Percentiles rank a stretch among this genome's conserved stretches.
Conservation (phyloP, 2,797 vertebrate species). For the Gadopsis bispinosus region DNA sequence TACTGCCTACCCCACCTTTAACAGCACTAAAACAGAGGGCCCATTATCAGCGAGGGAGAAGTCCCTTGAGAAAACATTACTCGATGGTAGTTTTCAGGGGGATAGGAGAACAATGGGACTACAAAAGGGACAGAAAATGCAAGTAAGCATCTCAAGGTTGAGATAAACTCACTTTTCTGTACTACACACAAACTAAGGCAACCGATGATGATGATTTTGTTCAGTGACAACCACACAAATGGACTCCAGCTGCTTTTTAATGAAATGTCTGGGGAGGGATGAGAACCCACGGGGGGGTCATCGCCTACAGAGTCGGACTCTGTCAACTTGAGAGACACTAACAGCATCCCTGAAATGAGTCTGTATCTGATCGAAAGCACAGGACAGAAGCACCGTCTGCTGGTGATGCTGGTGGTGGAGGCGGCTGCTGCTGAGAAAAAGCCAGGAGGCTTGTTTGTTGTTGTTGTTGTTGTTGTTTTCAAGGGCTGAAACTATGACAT, state of each 20-base stretch:
- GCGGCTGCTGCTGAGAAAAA: neutral
- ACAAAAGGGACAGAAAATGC: neutral
- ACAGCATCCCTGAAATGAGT: neutral
- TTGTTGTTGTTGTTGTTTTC: neutral
- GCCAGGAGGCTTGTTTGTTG: neutral
- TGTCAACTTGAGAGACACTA: neutral
- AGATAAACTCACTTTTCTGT: neutral
- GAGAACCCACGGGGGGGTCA: neutral
- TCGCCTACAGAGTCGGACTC: too few relatives aligned
- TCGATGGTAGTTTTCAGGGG: neutral
- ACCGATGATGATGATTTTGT: neutral
- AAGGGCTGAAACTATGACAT: neutral
- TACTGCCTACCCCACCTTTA: too few relatives aligned
- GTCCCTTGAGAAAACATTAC: neutral
- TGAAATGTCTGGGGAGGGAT: neutral
- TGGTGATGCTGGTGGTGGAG: neutral
- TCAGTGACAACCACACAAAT: neutral
- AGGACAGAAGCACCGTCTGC: too few relatives aligned
- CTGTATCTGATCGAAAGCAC: neutral
- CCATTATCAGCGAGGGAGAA: conserved; percentile 53
- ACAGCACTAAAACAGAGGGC: conserved; percentile 49
- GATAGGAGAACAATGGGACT: neutral
- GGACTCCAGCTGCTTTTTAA: neutral
- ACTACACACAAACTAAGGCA: neutral
- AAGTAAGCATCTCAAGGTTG: neutral